Evolutionary conservation across 2,113 vertebrate genomes (phyloP).

Genomic region (Tetrao urogallus): DNA sequence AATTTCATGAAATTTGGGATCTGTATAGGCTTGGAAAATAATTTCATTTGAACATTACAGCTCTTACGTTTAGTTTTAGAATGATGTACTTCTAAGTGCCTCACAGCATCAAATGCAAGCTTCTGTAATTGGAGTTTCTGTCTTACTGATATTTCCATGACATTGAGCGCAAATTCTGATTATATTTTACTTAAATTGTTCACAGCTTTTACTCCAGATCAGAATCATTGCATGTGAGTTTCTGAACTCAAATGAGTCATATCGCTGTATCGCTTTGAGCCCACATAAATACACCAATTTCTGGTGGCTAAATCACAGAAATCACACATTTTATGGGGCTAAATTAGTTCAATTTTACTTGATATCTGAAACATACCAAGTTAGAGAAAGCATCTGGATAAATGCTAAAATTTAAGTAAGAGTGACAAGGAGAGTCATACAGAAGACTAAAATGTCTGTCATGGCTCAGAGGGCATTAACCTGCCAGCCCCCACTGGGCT

Average conservation of each 20-base stretch:
- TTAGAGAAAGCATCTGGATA: background rate
- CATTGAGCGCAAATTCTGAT: background rate
- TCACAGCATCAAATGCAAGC: slow-evolving; percentile 18
- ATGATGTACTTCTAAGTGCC: background rate
- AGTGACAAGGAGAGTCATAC: background rate
- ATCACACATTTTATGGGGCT: background rate
- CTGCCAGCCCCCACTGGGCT: background rate
- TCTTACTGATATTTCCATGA: background rate
- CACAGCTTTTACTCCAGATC: slow-evolving; percentile 15
- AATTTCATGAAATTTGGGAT: slow-evolving; percentile 18
- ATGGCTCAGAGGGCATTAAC: background rate
- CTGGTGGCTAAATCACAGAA: background rate
- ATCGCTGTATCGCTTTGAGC: background rate
- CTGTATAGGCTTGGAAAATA: background rate
- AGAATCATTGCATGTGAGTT: background rate
- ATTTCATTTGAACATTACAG: slow-evolving; percentile 23
- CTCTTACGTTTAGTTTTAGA: slow-evolving; percentile 1
- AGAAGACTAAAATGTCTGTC: background rate
- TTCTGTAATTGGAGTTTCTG: slow-evolving; percentile 5
- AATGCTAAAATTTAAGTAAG: background rate
- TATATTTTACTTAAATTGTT: slow-evolving; percentile 30
- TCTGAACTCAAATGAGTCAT: background rate
- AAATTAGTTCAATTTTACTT: background rate
- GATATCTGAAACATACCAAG: background rate
- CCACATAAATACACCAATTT: background rate